Base-by-base conservation (phyloP, 2,113 vertebrate genomes). In the Xiphophorus hellerii region DNA sequence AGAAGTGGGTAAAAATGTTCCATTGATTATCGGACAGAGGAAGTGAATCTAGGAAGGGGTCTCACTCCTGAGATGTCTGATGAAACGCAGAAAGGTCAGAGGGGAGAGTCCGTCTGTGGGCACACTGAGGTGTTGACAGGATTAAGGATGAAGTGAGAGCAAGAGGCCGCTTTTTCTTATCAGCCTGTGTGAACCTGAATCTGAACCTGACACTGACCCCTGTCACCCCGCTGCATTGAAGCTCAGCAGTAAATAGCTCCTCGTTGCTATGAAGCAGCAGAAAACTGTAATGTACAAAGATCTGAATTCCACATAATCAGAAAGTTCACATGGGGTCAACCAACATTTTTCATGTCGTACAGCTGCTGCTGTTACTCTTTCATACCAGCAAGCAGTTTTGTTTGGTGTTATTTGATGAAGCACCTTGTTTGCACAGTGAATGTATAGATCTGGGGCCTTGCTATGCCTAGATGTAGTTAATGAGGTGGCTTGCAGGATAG, bases 111-210 rank as follows among this genome's bases (percentile, higher is more conserved):
- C 0, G 39, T 12, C 66, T 71, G 27, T 33, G 69, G 62, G 37
- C 64, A 35, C 69, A 1, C 22, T 0, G 61, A 79, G 78, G 87
- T 9, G 87, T 81, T 84, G 91, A 91, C 84, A 71, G 76, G 35
- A 72, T 81, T 66, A 82, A 77, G 66, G 64, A 83, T 73, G 79
- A 73, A 62, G 78, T 1, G 67, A 62, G 73, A 72, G 35, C 60
- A 39, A 73, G 65, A 68, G 68, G 28, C 28, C 3, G 13, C 48
- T 69, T 76, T 74, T 48, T 31, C 48, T 39, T 62, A 74, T 54
- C 74, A 67, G 69, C 30, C 44, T 25, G 66, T 62, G 61, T 66
- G 62, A 76, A 69, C 13, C 25, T 42, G 39, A 76, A 69, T 11
- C n/a, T 42, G 39, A 42, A 42, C 39, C 39, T n/a, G 73, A 80